Conservation (phyloP, 2,113 vertebrate genomes). For the Hiodon alosoides region DNA sequence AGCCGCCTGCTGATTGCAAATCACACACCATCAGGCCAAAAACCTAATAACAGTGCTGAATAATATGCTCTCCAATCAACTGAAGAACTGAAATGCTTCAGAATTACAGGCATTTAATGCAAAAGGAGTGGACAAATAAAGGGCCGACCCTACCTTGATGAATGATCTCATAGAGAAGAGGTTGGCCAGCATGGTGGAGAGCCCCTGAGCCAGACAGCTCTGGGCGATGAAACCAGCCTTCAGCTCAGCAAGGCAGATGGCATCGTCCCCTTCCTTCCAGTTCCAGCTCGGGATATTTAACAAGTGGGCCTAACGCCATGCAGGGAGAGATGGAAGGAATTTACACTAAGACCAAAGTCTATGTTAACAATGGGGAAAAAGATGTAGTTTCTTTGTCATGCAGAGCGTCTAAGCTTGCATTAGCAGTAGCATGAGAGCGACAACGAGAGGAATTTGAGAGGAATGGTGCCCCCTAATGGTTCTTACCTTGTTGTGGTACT, state of each 20-base stretch:
- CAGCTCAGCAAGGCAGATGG: slow-evolving; percentile 95
- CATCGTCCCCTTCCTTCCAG: slow-evolving; percentile 97
- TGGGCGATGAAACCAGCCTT: slow-evolving; percentile 98
- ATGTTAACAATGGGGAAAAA: no score
- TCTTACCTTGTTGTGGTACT: slow-evolving; percentile 97
- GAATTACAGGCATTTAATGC: neutral
- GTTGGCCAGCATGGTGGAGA: slow-evolving; percentile 99
- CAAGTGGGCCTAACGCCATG: slow-evolving; percentile 82
- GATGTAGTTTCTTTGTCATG: no score
- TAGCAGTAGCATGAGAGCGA: neutral
- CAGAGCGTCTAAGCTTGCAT: no score
- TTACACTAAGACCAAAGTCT: slow-evolving; percentile 16
- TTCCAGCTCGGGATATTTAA: slow-evolving; percentile 99
- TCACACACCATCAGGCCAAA: slow-evolving; percentile 23
- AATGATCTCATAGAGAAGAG: slow-evolving; percentile 99
- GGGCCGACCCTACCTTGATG: slow-evolving; percentile 86
- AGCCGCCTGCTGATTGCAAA: no score
- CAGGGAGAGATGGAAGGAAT: neutral
- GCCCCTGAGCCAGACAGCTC: slow-evolving; percentile 97
- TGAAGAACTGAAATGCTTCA: neutral
- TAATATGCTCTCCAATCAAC: neutral
- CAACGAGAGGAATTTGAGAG: neutral
- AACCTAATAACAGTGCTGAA: neutral
- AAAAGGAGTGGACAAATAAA: neutral
- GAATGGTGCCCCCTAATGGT: no score